These are phyloP conservation scores for Elmis aenea DNA, from an alignment of 2,888 invertebrate species.

Conservation along the genomic window DNA sequence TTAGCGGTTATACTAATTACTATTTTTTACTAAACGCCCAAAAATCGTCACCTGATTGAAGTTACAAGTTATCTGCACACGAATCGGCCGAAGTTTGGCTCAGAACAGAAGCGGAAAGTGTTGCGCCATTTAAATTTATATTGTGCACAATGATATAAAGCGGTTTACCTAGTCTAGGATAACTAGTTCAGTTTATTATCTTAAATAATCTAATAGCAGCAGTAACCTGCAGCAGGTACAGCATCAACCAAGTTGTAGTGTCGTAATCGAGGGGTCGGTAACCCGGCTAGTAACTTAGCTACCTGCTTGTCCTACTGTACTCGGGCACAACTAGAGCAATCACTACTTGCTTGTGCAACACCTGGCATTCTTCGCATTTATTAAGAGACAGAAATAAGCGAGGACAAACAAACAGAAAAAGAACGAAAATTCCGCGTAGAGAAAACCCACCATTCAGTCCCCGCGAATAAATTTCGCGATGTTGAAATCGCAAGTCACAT, in stretches of 20 bases:
- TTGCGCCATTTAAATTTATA: slow-evolving; percentile 13
- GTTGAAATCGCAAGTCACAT: slow-evolving; percentile 17
- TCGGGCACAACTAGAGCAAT: slow-evolving; percentile 20
- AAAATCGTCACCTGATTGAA: too few species aligned
- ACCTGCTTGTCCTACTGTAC: slow-evolving; percentile 13
- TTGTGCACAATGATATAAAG: slow-evolving; percentile 13
- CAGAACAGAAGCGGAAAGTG: slow-evolving; percentile 10
- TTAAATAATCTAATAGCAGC: slow-evolving; percentile 12
- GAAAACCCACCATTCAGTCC: too few species aligned
- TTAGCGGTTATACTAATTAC: too few species aligned
- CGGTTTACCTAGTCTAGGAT: slow-evolving; percentile 15
- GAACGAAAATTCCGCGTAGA: too few species aligned
- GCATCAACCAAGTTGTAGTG: slow-evolving; percentile 10
- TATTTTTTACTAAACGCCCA: too few species aligned
- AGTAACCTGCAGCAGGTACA: slow-evolving; percentile 10
- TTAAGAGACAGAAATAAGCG: slow-evolving; percentile 9
- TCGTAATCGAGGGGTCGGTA: slow-evolving; percentile 17
- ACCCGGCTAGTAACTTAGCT: slow-evolving; percentile 10
- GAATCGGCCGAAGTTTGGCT: too few species aligned
- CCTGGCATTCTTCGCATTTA: slow-evolving; percentile 11
- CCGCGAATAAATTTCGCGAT: slow-evolving; percentile 10
- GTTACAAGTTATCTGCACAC: too few species aligned
- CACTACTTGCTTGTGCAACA: slow-evolving; percentile 16
- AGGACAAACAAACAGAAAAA: slow-evolving; percentile 2
- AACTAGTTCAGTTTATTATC: slow-evolving; percentile 12